Evolutionary conservation across 1,140 invertebrate genomes (phyloP).

Genomic region (Coboldia fuscipes): DNA sequence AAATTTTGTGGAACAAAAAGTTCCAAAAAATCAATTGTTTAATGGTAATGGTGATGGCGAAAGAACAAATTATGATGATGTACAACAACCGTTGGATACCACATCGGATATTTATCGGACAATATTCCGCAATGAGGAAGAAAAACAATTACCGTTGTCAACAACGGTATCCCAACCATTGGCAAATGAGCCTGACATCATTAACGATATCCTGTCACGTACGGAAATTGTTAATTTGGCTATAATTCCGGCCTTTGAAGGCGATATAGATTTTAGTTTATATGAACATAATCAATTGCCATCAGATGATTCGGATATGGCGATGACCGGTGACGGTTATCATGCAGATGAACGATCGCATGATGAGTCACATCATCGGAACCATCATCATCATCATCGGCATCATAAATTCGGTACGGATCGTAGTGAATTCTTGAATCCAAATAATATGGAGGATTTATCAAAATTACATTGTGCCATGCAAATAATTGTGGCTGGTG

Average conservation of each 20-base stretch:
- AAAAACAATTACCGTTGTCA: no score
- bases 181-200: background rate
- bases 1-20: background rate
- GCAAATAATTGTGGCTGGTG: conserved; percentile 22
- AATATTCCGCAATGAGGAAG: no score
- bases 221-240: conserved; percentile 20
- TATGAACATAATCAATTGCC: background rate
- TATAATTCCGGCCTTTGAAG: conserved; percentile 19
- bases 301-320: no score
- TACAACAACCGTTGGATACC: conserved; percentile 5
- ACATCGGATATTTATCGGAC: no score
- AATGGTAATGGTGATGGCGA: background rate
- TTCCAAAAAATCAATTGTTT: background rate
- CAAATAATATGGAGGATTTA: conserved; percentile 17
- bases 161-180: background rate
- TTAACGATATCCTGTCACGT: conserved; percentile 16
- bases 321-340: no score
- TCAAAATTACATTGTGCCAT: conserved; percentile 21
- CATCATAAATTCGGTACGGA: no score
- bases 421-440: no score
- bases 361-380: conserved; percentile 8
- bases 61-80: background rate
- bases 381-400: conserved; percentile 13
- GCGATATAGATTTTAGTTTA: background rate
- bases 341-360: conserved; percentile 3